Percentiles rank a stretch among this genome's conserved stretches.
These are phyloP conservation scores for Camponotus floridanus DNA, from an alignment of 1,140 invertebrate genomes.

Conservation along the genomic window DNA sequence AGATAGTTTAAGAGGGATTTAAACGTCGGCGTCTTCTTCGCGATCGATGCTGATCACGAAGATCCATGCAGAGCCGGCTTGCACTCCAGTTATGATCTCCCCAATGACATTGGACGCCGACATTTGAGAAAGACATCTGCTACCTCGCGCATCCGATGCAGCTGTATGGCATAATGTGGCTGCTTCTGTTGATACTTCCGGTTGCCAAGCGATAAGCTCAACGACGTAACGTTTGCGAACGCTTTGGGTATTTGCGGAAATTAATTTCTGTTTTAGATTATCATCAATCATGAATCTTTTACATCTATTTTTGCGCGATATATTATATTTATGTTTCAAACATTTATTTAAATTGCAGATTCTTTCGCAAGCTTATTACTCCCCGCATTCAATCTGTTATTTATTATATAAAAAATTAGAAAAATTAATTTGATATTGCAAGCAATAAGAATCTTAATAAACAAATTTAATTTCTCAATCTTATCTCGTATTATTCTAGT, in stretches of 20 bases:
- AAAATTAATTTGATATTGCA: background rate
- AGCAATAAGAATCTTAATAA: background rate
- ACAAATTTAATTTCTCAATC: background rate
- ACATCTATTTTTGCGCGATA: background rate
- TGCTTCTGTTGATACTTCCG: slow-evolving; percentile 72
- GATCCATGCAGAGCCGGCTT: slow-evolving; percentile 57
- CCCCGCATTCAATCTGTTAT: background rate
- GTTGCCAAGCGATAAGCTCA: slow-evolving; percentile 71
- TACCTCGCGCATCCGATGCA: slow-evolving; percentile 60
- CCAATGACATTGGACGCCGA: slow-evolving; percentile 60
- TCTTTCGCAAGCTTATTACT: background rate
- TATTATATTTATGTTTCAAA: background rate
- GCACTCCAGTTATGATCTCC: slow-evolving; percentile 45
- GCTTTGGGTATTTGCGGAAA: background rate
- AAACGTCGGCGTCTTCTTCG: slow-evolving; percentile 15
- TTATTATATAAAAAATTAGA: background rate
- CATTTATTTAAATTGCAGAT: background rate
- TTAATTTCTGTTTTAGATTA: background rate
- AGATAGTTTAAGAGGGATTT: background rate
- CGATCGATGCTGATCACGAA: slow-evolving; percentile 54
- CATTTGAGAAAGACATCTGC: slow-evolving; percentile 76
- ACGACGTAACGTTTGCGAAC: slow-evolving; percentile 33
- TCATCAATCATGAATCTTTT: background rate
- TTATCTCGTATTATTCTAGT: background rate
- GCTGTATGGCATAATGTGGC: slow-evolving; percentile 64